These are phyloP conservation scores for Trachelus iudaicus DNA, from an alignment of 2,888 invertebrate genomes.

Conservation along the genomic window DNA sequence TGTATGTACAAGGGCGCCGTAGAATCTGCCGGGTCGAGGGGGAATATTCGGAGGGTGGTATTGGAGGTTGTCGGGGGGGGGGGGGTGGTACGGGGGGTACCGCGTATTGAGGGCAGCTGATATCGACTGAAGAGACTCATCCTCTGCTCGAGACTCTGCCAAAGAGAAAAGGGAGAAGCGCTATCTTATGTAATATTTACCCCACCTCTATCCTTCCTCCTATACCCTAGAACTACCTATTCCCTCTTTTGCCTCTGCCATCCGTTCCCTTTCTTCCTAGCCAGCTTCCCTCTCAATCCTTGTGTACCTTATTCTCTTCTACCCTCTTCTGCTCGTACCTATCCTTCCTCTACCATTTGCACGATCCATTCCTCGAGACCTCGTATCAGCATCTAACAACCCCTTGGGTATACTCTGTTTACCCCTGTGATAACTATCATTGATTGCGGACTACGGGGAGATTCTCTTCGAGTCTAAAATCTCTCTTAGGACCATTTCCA, in stretches of 20 bases:
- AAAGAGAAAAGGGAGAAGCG: slow-evolving; percentile 47
- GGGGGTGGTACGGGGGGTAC: not conserved
- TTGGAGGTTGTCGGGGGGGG: slow-evolving; percentile 10
- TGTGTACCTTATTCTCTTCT: slow-evolving; percentile 1
- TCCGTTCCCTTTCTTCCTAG: slow-evolving; percentile 11
- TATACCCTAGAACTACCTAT: slow-evolving; percentile 12
- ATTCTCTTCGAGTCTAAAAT: slow-evolving; percentile 10
- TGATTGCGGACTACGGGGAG: slow-evolving; percentile 30
- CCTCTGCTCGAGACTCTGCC: slow-evolving; percentile 35
- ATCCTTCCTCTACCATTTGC: slow-evolving; percentile 12
- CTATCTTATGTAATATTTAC: slow-evolving; percentile 58
- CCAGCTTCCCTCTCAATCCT: slow-evolving; percentile 6
- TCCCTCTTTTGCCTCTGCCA: slow-evolving; percentile 31
- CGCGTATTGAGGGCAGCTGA: slow-evolving; percentile 50
- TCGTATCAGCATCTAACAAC: slow-evolving; percentile 43
- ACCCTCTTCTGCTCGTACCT: slow-evolving; percentile 1
- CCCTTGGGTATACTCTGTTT: slow-evolving; percentile 44
- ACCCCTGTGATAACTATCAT: slow-evolving; percentile 44
- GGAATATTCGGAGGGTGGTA: slow-evolving; percentile 21
- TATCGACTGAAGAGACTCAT: slow-evolving; percentile 51
- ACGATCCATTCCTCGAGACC: slow-evolving; percentile 29
- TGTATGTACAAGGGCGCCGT: not conserved
- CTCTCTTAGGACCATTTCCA: not conserved
- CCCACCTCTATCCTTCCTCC: slow-evolving; percentile 21
- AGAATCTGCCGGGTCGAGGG: slow-evolving; percentile 11